phyloP scores from a whole-genome alignment of 1,140 invertebrate species.

The Lepidurus couesii region DNA sequence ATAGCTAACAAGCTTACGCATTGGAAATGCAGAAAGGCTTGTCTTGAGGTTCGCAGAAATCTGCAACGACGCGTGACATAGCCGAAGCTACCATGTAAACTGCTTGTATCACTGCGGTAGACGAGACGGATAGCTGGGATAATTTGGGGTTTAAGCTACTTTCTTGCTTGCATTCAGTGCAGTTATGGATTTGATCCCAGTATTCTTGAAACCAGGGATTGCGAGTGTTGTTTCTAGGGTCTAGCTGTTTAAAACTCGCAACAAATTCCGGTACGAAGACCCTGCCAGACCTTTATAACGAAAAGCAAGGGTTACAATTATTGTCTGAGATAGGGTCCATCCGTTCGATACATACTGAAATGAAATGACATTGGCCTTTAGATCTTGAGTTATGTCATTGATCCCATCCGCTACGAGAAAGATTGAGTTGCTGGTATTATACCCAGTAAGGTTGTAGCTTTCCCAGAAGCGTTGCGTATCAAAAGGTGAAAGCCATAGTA shows the following conservation, averaged over 20 bases:
- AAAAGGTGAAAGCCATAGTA: background rate
- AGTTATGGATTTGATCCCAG: conserved; percentile 42
- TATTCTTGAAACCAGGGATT: conserved; percentile 49
- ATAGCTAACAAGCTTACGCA: background rate
- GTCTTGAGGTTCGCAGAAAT: conserved; percentile 40
- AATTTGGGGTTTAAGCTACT: conserved; percentile 33
- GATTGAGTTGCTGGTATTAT: background rate
- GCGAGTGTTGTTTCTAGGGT: conserved; percentile 41
- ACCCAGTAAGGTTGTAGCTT: background rate
- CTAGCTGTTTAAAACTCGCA: conserved; percentile 40
- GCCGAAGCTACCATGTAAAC: conserved; percentile 42
- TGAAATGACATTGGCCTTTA: background rate
- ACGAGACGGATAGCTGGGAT: conserved; percentile 43
- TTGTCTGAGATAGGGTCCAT: background rate
- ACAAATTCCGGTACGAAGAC: conserved; percentile 38
- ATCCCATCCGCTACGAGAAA: background rate
- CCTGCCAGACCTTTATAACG: background rate
- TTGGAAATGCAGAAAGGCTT: conserved; percentile 39
- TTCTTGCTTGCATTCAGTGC: conserved; percentile 34
- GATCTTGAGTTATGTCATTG: background rate
- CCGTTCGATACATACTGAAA: background rate
- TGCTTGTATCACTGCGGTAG: conserved; percentile 45
- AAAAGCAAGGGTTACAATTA: background rate
- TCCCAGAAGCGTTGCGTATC: background rate
- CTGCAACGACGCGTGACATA: conserved; percentile 39